A percentile compares a stretch with the other conserved stretches of the same genome.
Conservation (phyloP, 1,140 invertebrate genomes). For the Zaprionus camerounensis region DNA sequence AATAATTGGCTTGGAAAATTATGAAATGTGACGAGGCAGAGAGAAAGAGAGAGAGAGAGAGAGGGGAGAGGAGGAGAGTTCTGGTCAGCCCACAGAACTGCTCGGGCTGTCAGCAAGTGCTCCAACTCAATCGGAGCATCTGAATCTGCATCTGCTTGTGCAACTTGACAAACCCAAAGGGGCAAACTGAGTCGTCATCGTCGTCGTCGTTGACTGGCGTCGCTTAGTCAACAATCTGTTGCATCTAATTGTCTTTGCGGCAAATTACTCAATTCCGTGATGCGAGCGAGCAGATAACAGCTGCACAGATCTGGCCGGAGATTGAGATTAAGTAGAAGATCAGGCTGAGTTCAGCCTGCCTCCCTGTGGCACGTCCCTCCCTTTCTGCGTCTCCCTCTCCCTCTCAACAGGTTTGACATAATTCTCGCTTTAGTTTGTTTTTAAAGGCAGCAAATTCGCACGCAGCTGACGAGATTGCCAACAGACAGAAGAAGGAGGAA, state of each 20-base stretch:
- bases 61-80: not conserved
- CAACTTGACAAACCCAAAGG: slow-evolving; percentile 51
- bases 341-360: not conserved
- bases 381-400: not conserved
- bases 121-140: not conserved
- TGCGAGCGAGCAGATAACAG: slow-evolving; percentile 37
- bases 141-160: not conserved
- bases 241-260: slow-evolving; percentile 79
- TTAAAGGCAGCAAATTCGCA: slow-evolving; percentile 77
- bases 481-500: not conserved
- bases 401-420: slow-evolving; percentile 77
- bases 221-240: slow-evolving; percentile 82
- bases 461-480: slow-evolving; percentile 59
- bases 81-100: slow-evolving; percentile 48
- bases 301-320: slow-evolving; percentile 26
- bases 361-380: not conserved
- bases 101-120: slow-evolving; percentile 28
- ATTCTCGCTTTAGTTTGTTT: slow-evolving; percentile 81
- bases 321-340: slow-evolving; percentile 16
- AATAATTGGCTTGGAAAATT: slow-evolving; percentile 72
- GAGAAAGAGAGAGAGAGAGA: not conserved
- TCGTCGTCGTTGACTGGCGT: slow-evolving; percentile 46
- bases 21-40: slow-evolving; percentile 67
- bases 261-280: slow-evolving; percentile 80
- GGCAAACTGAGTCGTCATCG: not conserved